phyloP scores from a whole-genome alignment of 1,140 invertebrate genomes.

The Ridgeia piscesae region DNA sequence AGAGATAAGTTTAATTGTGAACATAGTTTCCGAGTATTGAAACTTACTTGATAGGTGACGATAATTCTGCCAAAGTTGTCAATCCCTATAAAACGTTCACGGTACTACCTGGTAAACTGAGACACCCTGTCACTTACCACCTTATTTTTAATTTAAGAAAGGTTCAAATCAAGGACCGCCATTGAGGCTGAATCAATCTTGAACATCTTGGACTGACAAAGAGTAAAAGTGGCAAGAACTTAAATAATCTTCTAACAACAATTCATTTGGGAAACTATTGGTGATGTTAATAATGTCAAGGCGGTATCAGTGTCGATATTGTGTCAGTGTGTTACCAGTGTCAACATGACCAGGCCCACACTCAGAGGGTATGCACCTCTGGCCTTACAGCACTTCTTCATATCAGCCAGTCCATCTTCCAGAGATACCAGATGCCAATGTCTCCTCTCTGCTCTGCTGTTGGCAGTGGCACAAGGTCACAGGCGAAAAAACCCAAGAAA shows the following conservation, averaged over 20 bases:
- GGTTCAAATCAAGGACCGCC: too few species aligned
- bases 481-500: background rate
- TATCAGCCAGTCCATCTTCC: background rate
- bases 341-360: background rate
- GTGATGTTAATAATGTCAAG: background rate
- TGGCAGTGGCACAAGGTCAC: background rate
- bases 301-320: background rate
- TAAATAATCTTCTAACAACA: background rate
- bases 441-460: background rate
- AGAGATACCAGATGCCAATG: background rate
- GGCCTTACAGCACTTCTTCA: background rate
- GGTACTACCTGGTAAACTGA: background rate
- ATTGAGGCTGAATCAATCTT: too few species aligned
- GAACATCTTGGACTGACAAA: too few species aligned
- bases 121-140: background rate
- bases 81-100: background rate
- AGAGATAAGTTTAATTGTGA: background rate
- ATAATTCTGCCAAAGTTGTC: background rate
- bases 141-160: too few species aligned
- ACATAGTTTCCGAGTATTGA: background rate
- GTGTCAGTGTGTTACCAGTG: background rate
- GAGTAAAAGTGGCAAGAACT: background rate
- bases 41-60: background rate
- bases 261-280: background rate
- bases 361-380: background rate